Conservation (phyloP, 2,888 invertebrate genomes). For the Tetragonisca angustula region DNA sequence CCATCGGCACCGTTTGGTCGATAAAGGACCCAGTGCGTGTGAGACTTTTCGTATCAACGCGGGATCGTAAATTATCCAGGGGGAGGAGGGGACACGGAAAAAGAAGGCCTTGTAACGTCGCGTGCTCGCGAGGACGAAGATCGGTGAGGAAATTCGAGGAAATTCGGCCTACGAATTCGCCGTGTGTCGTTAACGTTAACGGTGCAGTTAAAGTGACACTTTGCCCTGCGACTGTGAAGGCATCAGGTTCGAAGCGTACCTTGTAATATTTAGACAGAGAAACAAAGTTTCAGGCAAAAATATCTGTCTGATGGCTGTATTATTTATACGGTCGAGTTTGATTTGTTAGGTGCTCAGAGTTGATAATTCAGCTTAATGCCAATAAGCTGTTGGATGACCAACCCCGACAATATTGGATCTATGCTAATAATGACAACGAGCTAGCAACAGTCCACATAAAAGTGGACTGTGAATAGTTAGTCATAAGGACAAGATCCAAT, state of each 20-base stretch:
- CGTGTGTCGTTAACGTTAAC: not conserved
- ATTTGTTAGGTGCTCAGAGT: too few relatives aligned
- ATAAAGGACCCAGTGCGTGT: conserved; percentile 40
- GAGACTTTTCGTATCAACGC: conserved; percentile 56
- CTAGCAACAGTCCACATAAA: too few relatives aligned
- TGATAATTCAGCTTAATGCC: too few relatives aligned
- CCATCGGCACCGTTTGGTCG: conserved; percentile 65
- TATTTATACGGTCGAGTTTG: too few relatives aligned
- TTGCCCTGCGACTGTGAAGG: not conserved
- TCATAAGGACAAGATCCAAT: too few relatives aligned
- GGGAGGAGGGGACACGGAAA: conserved; percentile 41
- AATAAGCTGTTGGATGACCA: too few relatives aligned
- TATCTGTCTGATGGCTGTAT: too few relatives aligned
- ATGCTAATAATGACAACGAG: too few relatives aligned
- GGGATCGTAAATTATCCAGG: conserved; percentile 54
- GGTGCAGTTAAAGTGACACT: not conserved
- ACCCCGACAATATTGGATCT: too few relatives aligned
- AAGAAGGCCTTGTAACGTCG: conserved; percentile 35
- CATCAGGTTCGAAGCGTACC: not conserved
- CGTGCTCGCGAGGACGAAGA: conserved; percentile 37
- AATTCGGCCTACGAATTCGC: not conserved
- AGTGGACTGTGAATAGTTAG: too few relatives aligned
- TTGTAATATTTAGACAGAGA: not conserved
- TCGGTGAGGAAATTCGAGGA: too few relatives aligned
- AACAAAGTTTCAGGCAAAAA: not conserved